A percentile compares a stretch with the other conserved stretches of the same genome.
Conservation (phyloP, 2,888 invertebrate species). For the Chironomus tentans region DNA sequence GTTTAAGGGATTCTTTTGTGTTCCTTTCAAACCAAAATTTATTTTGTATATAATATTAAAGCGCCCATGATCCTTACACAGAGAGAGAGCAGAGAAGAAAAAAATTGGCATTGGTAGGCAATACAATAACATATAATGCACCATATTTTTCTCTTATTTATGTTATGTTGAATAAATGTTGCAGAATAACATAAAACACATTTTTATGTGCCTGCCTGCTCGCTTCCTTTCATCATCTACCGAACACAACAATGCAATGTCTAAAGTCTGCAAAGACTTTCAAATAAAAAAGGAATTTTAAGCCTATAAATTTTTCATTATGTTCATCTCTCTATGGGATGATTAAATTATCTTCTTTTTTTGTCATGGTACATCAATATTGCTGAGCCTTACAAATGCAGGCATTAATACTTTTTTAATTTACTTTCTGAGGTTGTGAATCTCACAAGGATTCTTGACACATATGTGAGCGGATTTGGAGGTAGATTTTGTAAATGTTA, state of each 20-base stretch:
- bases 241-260: too few species aligned
- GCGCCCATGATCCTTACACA: conserved; percentile 3
- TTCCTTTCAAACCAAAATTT: not conserved
- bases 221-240: not conserved
- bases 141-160: conserved; percentile 22
- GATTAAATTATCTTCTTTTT: not conserved
- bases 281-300: too few species aligned
- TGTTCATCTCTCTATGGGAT: not conserved
- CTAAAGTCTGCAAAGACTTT: too few species aligned
- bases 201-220: not conserved
- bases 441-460: too few species aligned
- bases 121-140: not conserved
- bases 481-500: too few species aligned
- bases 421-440: too few species aligned
- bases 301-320: not conserved
- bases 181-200: not conserved
- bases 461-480: too few species aligned
- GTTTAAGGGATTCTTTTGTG: conserved; percentile 4
- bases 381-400: too few species aligned
- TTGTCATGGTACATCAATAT: not conserved
- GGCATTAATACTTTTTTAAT: too few species aligned
- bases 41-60: not conserved
- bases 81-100: not conserved
- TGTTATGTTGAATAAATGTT: not conserved
- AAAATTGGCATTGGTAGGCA: not conserved